Conservation (phyloP, 1,140 invertebrate species). For the Paramacrobiotus metropolitanus region DNA sequence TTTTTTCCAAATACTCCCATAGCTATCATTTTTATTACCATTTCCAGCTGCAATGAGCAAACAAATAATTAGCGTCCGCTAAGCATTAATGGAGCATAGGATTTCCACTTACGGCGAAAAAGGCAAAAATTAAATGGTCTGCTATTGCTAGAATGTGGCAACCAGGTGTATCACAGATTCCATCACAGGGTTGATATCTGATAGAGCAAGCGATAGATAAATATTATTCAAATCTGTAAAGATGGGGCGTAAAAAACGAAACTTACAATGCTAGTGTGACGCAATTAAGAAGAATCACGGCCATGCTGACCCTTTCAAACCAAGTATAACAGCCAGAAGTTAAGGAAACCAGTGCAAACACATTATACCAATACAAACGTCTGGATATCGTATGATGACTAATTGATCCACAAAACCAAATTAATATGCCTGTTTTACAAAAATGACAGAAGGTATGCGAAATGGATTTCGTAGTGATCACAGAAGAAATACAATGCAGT, state of each 20-base stretch:
- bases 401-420: no score
- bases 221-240: constrained; percentile 8
- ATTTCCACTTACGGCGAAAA: constrained; percentile 65
- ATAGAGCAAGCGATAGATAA: constrained; percentile 9
- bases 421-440: no score
- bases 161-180: constrained; percentile 7
- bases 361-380: no score
- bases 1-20: constrained; percentile 90
- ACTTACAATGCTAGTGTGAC: constrained; percentile 92
- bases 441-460: no score
- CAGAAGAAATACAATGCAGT: no score
- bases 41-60: constrained; percentile 34
- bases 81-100: no score
- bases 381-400: no score
- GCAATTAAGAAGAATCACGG: constrained; percentile 94
- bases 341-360: no score
- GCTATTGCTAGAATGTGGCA: constrained; percentile 42
- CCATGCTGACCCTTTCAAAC: constrained; percentile 95
- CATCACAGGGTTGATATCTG: constrained; percentile 6
- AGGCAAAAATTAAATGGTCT: constrained; percentile 93
- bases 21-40: constrained; percentile 92
- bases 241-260: constrained; percentile 1
- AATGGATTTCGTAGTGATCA: no score
- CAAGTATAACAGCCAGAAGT: constrained; percentile 40
- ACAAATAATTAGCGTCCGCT: no score